Evolutionary conservation across 1,140 invertebrate species (phyloP), one percentile per base, ranked within the genome.

Genomic region (Luehdorfia chinensis): DNA sequence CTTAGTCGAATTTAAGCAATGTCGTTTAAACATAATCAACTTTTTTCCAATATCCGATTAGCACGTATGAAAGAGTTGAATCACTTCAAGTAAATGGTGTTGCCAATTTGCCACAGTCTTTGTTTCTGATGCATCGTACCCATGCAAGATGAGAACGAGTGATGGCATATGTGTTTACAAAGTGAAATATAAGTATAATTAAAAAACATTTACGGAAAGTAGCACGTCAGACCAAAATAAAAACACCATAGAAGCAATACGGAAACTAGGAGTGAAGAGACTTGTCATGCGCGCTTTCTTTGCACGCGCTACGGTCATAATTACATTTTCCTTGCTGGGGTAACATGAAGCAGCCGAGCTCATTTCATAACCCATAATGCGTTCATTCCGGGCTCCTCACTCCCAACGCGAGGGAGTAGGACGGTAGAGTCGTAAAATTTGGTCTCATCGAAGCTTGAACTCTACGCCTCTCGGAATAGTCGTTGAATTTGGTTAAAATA

Each of bases 281-380:
- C 41, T 54, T 55, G 62, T 64, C 68, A 61, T 64, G 62, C 41
- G 48, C 60, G 66, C 61, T 67, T 77, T 77, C 74, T 78, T 79
- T 75, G 62, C 68, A 56, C 66, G 62, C 63, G 71, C 63, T 54
- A 62, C 59, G 56, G 59, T 66, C 59, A 71, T 84, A 84, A 84
- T 81, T 79, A 75, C 64, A 78, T 81, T 84, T 81, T 73, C 66
- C 73, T 55, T 47, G 55, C 55, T 59, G 44, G 67, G 61, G 61
- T 65, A 71, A 77, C 70, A 73, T 66, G 74, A 76, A 64, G 66
- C 68, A 55, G 64, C 55, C 54, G 62, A 70, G 68, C 74, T 74
- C 72, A 74, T 84, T 84, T 79, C 74, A 84, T 81, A 84, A 78
- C 70, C 70, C 67, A 77, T 81, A 79, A 78, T 71, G 74, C 56